phyloP scores from a whole-genome alignment of 1,140 invertebrate species.

The Colletes gigas region DNA sequence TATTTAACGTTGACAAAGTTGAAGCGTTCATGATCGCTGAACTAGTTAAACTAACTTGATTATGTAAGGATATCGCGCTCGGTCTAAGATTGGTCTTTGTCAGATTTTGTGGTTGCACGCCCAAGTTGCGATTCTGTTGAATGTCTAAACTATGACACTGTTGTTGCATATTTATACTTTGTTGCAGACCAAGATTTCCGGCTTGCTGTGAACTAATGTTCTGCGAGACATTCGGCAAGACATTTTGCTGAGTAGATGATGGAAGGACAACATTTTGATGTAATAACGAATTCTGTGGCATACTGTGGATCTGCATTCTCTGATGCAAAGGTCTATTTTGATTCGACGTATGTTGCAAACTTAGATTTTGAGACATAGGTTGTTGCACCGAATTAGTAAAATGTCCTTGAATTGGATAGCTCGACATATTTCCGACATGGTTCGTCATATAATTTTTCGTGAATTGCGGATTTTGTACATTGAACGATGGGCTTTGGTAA shows the following conservation, averaged over 20 bases:
- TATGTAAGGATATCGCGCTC: constrained; percentile 50
- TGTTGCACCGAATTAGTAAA: constrained; percentile 33
- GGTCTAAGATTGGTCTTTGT: constrained; percentile 44
- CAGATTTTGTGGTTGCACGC: constrained; percentile 53
- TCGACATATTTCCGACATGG: constrained; percentile 48
- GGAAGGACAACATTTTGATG: constrained; percentile 57
- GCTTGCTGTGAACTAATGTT: constrained; percentile 44
- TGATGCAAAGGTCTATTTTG: constrained; percentile 63
- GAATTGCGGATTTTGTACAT: constrained; percentile 72
- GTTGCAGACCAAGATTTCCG: constrained; percentile 33
- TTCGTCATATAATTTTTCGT: constrained; percentile 69
- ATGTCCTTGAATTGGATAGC: constrained; percentile 61
- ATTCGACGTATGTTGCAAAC: constrained; percentile 48
- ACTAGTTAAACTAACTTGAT: constrained; percentile 48
- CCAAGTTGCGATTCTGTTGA: constrained; percentile 23
- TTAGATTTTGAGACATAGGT: constrained; percentile 47
- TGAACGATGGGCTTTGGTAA: constrained; percentile 69
- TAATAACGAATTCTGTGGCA: constrained; percentile 54
- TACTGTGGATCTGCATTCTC: constrained; percentile 22
- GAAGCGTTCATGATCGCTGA: constrained; percentile 43
- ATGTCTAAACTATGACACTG: constrained; percentile 25
- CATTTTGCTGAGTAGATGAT: constrained; percentile 45
- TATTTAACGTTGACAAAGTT: constrained; percentile 50
- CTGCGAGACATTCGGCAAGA: constrained; percentile 44
- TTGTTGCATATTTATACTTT: constrained; percentile 35